phyloP scores from a whole-genome alignment of 2,888 invertebrate species.

The Plebejus melissa region DNA sequence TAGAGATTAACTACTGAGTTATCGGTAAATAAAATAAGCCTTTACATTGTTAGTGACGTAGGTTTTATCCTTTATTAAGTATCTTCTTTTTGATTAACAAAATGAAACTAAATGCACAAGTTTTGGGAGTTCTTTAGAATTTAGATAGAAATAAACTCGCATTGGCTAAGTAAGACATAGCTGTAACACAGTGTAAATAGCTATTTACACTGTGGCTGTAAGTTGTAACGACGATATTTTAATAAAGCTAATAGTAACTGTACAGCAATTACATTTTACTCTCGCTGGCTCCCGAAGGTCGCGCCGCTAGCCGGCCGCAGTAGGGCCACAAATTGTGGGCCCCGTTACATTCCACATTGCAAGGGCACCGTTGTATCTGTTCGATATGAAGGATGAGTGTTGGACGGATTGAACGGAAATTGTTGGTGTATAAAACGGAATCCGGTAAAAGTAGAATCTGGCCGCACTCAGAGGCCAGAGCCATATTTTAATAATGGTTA shows the following conservation, averaged over 20 bases:
- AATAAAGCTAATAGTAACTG: background rate
- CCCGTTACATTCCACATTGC: conserved; percentile 41
- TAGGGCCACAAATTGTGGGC: conserved; percentile 36
- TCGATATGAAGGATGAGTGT: background rate
- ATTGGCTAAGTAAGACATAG: no score
- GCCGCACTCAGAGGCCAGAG: no score
- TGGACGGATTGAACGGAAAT: background rate
- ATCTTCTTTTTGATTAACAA: background rate
- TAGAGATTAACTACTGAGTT: background rate
- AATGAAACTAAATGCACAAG: background rate
- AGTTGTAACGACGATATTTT: no score
- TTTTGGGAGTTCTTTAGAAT: background rate
- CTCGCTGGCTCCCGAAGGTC: conserved; percentile 10
- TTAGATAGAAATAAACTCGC: no score
- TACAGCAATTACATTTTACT: conserved; percentile 1
- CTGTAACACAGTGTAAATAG: no score
- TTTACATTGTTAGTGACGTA: background rate
- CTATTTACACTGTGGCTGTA: no score
- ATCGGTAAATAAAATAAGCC: background rate
- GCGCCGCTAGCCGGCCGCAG: conserved; percentile 21
- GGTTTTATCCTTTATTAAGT: background rate
- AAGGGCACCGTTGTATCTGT: conserved; percentile 30
- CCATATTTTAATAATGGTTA: background rate
- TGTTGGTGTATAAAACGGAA: background rate
- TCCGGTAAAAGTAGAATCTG: background rate